These are phyloP conservation scores for Poecilus cupreus DNA, from an alignment of 2,888 invertebrate genomes.

Conservation along the genomic window DNA sequence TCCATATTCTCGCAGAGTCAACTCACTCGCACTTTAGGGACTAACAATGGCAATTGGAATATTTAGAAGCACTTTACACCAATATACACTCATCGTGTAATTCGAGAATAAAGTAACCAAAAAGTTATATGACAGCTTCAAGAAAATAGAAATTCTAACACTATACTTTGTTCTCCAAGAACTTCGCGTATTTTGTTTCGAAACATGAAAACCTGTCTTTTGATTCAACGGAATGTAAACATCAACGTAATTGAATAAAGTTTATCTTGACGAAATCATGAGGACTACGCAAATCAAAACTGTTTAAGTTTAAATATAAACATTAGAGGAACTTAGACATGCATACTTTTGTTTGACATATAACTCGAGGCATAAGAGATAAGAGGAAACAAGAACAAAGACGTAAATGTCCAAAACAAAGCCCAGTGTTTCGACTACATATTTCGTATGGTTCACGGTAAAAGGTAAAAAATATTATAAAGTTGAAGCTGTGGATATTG, in stretches of 20 bases:
- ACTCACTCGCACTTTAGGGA: no score
- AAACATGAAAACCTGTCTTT: no score
- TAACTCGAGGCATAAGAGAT: background rate
- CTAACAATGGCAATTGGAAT: no score
- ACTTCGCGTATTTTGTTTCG: no score
- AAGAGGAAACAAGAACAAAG: background rate
- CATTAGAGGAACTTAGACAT: background rate
- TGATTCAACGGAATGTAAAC: no score
- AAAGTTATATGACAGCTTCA: no score
- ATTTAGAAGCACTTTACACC: no score
- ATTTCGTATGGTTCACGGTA: background rate
- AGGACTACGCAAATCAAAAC: background rate
- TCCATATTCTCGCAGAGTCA: no score
- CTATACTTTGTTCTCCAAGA: no score
- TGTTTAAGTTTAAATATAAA: background rate
- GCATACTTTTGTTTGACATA: constrained; percentile 1
- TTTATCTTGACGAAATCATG: background rate
- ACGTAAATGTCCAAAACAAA: constrained; percentile 15
- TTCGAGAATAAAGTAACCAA: no score
- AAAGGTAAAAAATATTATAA: background rate
- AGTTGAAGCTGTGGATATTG: background rate
- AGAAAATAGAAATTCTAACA: no score
- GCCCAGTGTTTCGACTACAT: background rate
- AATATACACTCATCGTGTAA: no score
- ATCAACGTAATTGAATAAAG: background rate